Base-by-base conservation (phyloP, 1,140 invertebrate species). In the Wasmannia auropunctata region DNA sequence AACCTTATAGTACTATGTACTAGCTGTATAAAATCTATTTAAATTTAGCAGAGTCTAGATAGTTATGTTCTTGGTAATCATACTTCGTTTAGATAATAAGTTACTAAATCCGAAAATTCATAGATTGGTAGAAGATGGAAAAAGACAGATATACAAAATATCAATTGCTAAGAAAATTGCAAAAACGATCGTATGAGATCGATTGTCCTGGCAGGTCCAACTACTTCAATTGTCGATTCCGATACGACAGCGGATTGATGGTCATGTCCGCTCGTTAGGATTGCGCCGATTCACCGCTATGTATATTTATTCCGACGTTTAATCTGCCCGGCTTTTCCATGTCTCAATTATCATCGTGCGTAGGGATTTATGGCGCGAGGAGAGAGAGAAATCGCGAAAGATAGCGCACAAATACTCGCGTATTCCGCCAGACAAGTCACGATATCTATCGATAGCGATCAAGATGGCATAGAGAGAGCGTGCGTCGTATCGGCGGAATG, bases 361-460 rank as follows among this genome's bases (percentile, higher is more conserved):
- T 56, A 54, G 40, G 40, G 58, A 86, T 69, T 51, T 80, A 67
- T 11, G 67, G 86, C 28, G 56, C 54, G 81, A 58, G 3, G 62
- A 46, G 28, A 81, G 11, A 28, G 70, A 37, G 40, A 72, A 77
- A 14, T 37, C 51, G n/a, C 37, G 37, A 14, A n/a, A n/a, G n/a
- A 43, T 60, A 31, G 40, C 60, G n/a, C n/a, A 10, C 54, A 19
- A 60, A 40, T 60, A 40, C 19, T 25, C 34, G 37, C 43, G n/a
- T 79, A 79, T 79, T n/a, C 40, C 40, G 25, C 58, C 40, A 28
- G 28, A 79, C 25, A 8, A 1, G 8, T 80, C 34, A 8, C 43
- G 62, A 40, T 77, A 77, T 87, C 90, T 63, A 87, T 91, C 87
- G 91, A 91, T 92, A 91, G 65, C 87, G 83, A 89, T 91, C 88